Percentiles rank a stretch among this genome's conserved stretches.
phyloP scores from a whole-genome alignment of 2,888 invertebrate species.

The Schizaphis graminum region DNA sequence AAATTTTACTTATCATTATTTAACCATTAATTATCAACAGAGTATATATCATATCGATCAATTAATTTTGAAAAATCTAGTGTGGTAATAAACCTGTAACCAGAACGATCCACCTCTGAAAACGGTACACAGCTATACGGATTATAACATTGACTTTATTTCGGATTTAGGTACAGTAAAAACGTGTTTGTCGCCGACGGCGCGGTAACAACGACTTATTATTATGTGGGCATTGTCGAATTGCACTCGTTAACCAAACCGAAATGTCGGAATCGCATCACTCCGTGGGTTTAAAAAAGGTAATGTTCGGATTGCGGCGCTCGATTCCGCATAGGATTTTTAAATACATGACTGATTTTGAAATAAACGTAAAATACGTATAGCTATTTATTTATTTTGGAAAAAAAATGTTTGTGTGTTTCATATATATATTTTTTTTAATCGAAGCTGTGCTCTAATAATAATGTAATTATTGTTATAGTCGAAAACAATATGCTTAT shows the following conservation, averaged over 20 bases:
- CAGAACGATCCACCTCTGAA: background rate
- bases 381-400: no score
- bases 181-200: background rate
- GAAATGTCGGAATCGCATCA: background rate
- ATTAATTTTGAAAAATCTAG: background rate
- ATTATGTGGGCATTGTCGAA: background rate
- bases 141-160: background rate
- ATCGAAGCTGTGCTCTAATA: no score
- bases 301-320: background rate
- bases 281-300: background rate
- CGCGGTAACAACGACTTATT: background rate
- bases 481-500: no score
- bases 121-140: background rate
- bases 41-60: background rate
- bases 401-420: no score
- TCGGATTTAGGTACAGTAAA: background rate
- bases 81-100: background rate
- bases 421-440: no score
- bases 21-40: no score
- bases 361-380: no score
- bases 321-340: background rate
- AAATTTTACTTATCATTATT: no score
- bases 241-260: background rate
- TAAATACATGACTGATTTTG: background rate
- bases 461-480: no score